These are phyloP conservation scores for Piaya cayana DNA, from an alignment of 2,113 vertebrate species.

Conservation along the genomic window DNA sequence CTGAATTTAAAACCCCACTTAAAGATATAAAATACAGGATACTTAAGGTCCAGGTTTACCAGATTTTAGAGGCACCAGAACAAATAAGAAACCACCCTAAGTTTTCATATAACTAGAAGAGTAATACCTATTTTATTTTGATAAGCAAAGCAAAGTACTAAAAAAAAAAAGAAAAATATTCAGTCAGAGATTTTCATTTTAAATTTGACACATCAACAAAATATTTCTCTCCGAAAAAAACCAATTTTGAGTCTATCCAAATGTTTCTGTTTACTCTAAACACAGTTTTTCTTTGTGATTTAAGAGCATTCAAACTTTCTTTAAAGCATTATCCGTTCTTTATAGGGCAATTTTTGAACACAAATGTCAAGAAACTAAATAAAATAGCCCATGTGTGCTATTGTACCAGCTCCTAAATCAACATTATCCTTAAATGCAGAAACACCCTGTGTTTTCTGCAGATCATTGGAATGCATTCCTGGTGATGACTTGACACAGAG, in stretches of 20 bases:
- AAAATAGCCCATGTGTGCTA: conserved; percentile 21
- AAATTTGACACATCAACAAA: conserved; percentile 42
- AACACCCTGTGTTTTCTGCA: neutral
- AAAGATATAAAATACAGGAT: neutral
- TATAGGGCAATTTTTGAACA: conserved; percentile 50
- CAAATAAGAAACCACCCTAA: neutral
- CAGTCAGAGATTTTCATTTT: conserved; percentile 33
- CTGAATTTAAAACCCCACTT: neutral
- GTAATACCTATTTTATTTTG: conserved; percentile 5
- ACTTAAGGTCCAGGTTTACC: neutral
- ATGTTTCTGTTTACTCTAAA: neutral
- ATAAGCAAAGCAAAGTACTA: conserved; percentile 9
- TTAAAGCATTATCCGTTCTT: conserved; percentile 25
- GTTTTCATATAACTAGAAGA: neutral
- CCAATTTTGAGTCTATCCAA: conserved; percentile 37
- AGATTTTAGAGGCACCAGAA: neutral
- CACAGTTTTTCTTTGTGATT: conserved; percentile 45
- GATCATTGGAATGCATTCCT: neutral
- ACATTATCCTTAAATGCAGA: neutral
- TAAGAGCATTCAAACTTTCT: conserved; percentile 54
- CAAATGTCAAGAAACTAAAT: neutral
- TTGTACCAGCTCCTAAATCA: conserved; percentile 44
- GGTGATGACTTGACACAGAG: neutral
- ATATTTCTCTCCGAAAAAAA: conserved; percentile 35
- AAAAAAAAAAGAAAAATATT: neutral